Evolutionary conservation across 2,888 invertebrate species (phyloP).

Genomic region (Tachystola acroxantha): DNA sequence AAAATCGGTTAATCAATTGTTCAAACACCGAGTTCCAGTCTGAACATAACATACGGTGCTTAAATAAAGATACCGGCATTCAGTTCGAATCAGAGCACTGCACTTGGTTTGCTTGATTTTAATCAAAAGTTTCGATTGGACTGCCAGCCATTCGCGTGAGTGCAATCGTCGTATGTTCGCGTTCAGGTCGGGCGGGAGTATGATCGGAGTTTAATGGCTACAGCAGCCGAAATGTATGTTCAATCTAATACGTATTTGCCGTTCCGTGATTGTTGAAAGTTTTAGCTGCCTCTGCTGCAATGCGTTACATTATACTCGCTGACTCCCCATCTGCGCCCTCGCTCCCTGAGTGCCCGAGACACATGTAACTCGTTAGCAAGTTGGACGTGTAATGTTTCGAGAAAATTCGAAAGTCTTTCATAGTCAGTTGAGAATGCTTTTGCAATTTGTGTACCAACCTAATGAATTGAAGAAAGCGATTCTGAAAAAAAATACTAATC

Average conservation of each 20-base stretch:
- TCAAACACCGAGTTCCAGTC: conserved; percentile 49
- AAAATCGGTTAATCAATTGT: conserved; percentile 49
- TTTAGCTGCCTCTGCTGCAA: conserved; percentile 17
- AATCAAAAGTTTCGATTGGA: conserved; percentile 77
- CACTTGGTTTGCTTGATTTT: conserved; percentile 72
- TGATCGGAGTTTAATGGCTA: conserved; percentile 58
- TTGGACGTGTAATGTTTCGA: conserved; percentile 23
- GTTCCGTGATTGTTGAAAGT: conserved; percentile 61
- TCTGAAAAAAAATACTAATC: background rate
- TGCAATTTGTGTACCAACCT: background rate
- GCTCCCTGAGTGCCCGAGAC: conserved; percentile 26
- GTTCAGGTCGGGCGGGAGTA: conserved; percentile 22
- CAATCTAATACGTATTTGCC: conserved; percentile 65
- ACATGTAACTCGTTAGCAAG: conserved; percentile 54
- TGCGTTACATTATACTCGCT: background rate
- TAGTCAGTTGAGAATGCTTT: background rate
- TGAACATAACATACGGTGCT: conserved; percentile 54
- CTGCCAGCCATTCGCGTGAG: conserved; percentile 56
- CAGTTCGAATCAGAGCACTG: conserved; percentile 47
- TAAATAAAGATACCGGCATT: conserved; percentile 72
- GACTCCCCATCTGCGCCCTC: conserved; percentile 9
- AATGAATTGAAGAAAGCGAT: no score
- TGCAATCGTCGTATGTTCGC: conserved; percentile 38
- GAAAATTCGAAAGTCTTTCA: background rate
- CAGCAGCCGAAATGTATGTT: conserved; percentile 55